Evolutionary conservation across 1,140 invertebrate species (phyloP).

Genomic region (Hesperophylax magnus): DNA sequence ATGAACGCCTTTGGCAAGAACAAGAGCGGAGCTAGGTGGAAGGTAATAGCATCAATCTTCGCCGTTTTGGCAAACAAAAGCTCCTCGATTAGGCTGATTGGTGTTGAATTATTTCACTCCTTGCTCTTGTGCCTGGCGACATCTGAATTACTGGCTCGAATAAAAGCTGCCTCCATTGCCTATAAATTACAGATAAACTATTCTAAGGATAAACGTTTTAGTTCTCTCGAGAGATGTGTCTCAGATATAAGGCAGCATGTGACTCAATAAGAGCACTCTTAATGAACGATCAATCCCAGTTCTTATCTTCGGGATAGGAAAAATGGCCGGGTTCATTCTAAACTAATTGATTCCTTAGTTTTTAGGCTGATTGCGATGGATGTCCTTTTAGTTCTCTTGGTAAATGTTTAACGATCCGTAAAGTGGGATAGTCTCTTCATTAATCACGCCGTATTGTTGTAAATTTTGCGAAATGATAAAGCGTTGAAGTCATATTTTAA

Average conservation of each 20-base stretch:
- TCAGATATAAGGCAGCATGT: conserved; percentile 2
- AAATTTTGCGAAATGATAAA: too few relatives aligned
- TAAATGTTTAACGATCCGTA: too few relatives aligned
- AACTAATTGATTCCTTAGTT: not conserved
- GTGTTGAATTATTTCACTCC: conserved; percentile 25
- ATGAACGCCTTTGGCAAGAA: too few relatives aligned
- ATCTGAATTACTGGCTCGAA: conserved; percentile 14
- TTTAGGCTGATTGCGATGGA: too few relatives aligned
- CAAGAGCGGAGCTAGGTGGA: too few relatives aligned
- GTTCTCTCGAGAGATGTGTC: conserved; percentile 27
- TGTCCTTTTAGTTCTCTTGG: too few relatives aligned
- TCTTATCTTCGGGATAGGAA: not conserved
- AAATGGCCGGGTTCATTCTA: not conserved
- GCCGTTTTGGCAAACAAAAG: conserved; percentile 30
- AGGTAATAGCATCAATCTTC: not conserved
- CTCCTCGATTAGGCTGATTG: conserved; percentile 31
- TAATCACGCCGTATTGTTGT: too few relatives aligned
- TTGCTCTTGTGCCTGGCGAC: not conserved
- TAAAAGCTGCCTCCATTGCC: conserved; percentile 7
- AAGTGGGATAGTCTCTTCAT: too few relatives aligned
- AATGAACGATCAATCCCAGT: conserved; percentile 28
- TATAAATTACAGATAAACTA: conserved; percentile 40
- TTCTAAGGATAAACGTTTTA: conserved; percentile 32
- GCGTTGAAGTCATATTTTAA: too few relatives aligned
- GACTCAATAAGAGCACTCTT: not conserved